phyloP scores from a whole-genome alignment of 2,888 invertebrate species.

The Andrena camellia region DNA sequence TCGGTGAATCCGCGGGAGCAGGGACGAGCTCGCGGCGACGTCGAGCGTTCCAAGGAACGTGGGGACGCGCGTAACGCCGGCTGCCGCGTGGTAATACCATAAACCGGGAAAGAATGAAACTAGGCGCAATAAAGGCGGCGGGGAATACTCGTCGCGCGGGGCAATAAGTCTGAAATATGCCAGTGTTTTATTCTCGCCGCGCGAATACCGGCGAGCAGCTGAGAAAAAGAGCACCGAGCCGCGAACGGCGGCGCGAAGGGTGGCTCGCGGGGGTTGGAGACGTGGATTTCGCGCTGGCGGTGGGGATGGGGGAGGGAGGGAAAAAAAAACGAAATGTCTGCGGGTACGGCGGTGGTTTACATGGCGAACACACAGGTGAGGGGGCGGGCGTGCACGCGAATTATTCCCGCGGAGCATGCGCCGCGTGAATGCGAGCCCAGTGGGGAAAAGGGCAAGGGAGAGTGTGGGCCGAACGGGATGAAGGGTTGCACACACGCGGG shows the following conservation, averaged over 20 bases:
- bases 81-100: constrained; percentile 69
- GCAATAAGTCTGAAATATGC: constrained; percentile 81
- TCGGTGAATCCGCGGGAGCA: constrained; percentile 8
- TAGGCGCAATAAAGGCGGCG: constrained; percentile 76
- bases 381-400: constrained; percentile 46
- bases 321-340: constrained; percentile 65
- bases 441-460: constrained; percentile 7
- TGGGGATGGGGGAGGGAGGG: constrained; percentile 23
- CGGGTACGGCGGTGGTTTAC: constrained; percentile 68
- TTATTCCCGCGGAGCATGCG: constrained; percentile 62
- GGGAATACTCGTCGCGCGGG: constrained; percentile 59
- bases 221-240: constrained; percentile 44
- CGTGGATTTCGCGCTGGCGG: not conserved
- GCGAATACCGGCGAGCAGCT: constrained; percentile 64
- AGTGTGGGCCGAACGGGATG: not conserved
- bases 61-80: constrained; percentile 70
- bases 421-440: constrained; percentile 57
- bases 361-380: constrained; percentile 38
- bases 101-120: constrained; percentile 78
- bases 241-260: not conserved
- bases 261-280: constrained; percentile 8
- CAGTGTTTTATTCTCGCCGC: constrained; percentile 75
- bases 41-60: constrained; percentile 29
- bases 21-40: not conserved
- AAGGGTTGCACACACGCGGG: constrained; percentile 6